These are phyloP conservation scores for Sussaba pulchella DNA, from an alignment of 2,888 invertebrate species.

Conservation along the genomic window DNA sequence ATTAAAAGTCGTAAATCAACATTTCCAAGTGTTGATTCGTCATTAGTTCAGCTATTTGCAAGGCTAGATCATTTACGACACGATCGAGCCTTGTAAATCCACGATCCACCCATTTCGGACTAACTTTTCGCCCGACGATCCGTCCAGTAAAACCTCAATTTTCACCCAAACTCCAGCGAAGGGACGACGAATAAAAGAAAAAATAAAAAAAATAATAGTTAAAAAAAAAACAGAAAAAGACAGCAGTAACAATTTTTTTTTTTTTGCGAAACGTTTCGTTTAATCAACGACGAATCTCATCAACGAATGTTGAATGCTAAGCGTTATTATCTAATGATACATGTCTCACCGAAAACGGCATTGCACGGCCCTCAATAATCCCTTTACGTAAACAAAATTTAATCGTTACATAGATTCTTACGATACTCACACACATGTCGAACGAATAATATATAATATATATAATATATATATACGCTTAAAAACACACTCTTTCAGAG, in stretches of 20 bases:
- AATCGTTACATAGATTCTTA: constrained; percentile 23
- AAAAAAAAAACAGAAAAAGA: constrained; percentile 5
- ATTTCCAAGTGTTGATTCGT: no score
- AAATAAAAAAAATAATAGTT: no score
- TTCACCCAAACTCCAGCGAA: not conserved
- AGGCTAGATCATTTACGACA: no score
- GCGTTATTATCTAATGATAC: constrained; percentile 17
- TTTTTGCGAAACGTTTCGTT: constrained; percentile 36
- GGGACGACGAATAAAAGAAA: no score
- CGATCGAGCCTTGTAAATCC: no score
- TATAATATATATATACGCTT: constrained; percentile 24
- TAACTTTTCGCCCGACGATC: no score
- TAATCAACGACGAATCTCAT: constrained; percentile 13
- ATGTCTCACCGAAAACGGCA: constrained; percentile 37
- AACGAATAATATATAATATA: constrained; percentile 28
- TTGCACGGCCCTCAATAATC: constrained; percentile 17
- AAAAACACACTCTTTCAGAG: constrained; percentile 56
- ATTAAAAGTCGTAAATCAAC: no score
- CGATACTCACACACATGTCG: constrained; percentile 29
- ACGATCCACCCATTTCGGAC: no score
- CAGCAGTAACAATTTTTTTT: not conserved
- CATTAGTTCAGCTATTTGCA: no score
- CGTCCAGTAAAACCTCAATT: no score
- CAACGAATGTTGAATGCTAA: constrained; percentile 11
- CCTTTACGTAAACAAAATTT: constrained; percentile 16